phyloP scores from a whole-genome alignment of 1,140 invertebrate species.

The Papilio helenus region DNA sequence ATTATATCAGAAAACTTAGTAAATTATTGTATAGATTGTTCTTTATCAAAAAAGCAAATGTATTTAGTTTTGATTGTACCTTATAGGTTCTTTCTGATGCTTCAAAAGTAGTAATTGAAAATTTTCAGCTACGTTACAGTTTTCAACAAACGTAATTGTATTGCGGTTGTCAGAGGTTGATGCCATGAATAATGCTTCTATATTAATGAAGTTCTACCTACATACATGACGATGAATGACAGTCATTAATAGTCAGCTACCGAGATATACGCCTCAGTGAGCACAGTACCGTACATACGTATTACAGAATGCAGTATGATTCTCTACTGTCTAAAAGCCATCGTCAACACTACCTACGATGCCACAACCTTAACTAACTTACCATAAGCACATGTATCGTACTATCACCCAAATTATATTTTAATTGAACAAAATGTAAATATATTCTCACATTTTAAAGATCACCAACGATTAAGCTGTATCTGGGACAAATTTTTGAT shows the following conservation, averaged over 20 bases:
- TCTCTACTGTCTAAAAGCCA: conserved; percentile 72
- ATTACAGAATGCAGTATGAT: conserved; percentile 65
- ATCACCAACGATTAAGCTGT: conserved; percentile 57
- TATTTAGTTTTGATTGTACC: background rate
- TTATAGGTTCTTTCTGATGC: background rate
- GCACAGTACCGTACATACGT: conserved; percentile 49
- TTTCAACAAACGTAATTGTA: background rate
- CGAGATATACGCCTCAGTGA: conserved; percentile 58
- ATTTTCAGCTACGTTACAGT: background rate
- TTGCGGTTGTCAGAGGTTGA: conserved; percentile 40
- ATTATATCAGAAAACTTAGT: background rate
- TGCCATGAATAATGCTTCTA: conserved; percentile 60
- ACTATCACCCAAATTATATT: conserved; percentile 67
- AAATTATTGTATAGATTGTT: background rate
- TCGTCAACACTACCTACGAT: conserved; percentile 69
- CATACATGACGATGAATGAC: conserved; percentile 62
- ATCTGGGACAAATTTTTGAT: conserved; percentile 43
- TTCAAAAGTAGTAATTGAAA: background rate
- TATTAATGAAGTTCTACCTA: conserved; percentile 56
- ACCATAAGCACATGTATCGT: conserved; percentile 70
- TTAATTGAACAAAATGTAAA: conserved; percentile 59
- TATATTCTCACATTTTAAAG: conserved; percentile 64
- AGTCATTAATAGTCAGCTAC: conserved; percentile 50
- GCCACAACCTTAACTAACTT: conserved; percentile 70
- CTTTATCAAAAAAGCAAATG: background rate